Conservation (phyloP, 2,888 invertebrate species). For the Scelioninae gen. 1 region DNA sequence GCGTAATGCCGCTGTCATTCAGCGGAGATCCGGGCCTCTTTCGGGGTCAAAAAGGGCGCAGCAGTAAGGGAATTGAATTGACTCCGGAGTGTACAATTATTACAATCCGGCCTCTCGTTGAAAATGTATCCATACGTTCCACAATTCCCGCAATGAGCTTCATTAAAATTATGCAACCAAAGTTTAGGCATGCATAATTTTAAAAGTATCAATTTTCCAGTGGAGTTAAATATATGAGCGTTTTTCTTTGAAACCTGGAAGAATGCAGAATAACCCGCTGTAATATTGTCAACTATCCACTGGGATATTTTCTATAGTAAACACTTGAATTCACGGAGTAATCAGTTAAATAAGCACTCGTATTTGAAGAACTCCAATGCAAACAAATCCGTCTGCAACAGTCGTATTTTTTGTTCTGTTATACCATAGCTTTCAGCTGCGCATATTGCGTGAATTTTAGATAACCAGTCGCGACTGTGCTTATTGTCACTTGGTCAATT, state of each 20-base stretch:
- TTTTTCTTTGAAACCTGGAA: too few species aligned
- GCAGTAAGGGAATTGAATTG: too few species aligned
- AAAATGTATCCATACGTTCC: constrained; percentile 19
- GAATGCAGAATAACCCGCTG: too few species aligned
- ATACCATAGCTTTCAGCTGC: background rate
- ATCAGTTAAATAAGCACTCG: background rate
- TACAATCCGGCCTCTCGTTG: constrained; percentile 29
- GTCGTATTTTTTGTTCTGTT: constrained; percentile 7
- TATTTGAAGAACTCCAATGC: background rate
- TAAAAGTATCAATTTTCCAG: background rate
- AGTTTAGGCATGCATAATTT: background rate
- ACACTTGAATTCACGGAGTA: background rate
- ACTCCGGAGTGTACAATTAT: too few species aligned
- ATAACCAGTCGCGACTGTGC: constrained; percentile 52
- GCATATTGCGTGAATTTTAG: constrained; percentile 23
- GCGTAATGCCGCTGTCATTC: too few species aligned
- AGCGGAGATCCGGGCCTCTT: too few species aligned
- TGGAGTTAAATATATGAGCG: too few species aligned
- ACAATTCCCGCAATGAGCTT: constrained; percentile 5
- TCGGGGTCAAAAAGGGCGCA: too few species aligned
- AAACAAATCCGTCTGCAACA: constrained; percentile 9
- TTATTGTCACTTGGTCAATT: constrained; percentile 83
- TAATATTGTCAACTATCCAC: too few species aligned
- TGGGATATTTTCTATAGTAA: background rate
- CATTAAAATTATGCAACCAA: background rate